phyloP scores from a whole-genome alignment of 2,888 invertebrate genomes.

The Anthophora plumipes region DNA sequence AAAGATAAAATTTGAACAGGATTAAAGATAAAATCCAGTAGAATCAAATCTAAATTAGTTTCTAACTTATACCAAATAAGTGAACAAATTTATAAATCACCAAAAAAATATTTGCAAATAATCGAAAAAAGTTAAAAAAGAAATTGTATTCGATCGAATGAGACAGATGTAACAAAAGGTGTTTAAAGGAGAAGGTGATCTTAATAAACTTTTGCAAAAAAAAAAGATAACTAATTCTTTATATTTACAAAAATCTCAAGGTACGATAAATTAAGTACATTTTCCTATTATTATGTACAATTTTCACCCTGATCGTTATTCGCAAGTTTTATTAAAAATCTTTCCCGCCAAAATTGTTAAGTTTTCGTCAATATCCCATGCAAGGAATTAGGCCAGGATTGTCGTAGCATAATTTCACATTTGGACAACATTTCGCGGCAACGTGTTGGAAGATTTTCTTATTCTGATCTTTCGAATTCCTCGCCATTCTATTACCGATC shows the following conservation, averaged over 20 bases:
- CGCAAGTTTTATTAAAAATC: background rate
- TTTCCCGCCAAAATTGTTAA: background rate
- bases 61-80: background rate
- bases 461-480: slow-evolving; percentile 15
- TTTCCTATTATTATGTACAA: background rate
- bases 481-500: slow-evolving; percentile 32
- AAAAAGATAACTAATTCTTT: background rate
- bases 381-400: slow-evolving; percentile 38
- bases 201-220: background rate
- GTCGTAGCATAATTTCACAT: slow-evolving; percentile 30
- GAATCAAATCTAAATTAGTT: background rate
- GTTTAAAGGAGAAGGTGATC: background rate
- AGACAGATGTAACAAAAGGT: background rate
- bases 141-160: no score
- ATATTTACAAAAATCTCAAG: background rate
- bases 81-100: no score
- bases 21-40: background rate
- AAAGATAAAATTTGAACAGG: background rate
- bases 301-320: no score
- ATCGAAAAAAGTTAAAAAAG: no score
- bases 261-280: slow-evolving; percentile 19
- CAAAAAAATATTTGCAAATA: background rate
- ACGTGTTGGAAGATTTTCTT: slow-evolving; percentile 20
- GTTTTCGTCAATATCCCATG: slow-evolving; percentile 12
- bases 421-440: slow-evolving; percentile 31